Conservation (phyloP, 2,113 vertebrate genomes). For the Rissa tridactyla region DNA sequence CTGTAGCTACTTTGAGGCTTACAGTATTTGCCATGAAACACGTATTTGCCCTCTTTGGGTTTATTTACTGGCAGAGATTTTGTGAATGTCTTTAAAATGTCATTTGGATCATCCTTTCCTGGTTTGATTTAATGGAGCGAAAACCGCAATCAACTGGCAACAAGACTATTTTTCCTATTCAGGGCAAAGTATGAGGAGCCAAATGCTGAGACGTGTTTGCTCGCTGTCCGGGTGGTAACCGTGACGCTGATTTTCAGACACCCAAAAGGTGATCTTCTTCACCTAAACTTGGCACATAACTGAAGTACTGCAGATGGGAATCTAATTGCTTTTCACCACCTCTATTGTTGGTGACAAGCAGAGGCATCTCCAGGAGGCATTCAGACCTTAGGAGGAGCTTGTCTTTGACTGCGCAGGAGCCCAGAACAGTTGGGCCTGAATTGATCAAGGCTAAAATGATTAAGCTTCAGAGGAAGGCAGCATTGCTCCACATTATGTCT, state of each 20-base stretch:
- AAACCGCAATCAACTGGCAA: neutral
- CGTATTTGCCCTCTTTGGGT: neutral
- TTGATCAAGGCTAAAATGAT: neutral
- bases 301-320: neutral
- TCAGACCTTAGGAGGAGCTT: neutral
- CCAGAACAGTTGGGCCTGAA: neutral
- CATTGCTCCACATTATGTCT: neutral
- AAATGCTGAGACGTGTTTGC: neutral
- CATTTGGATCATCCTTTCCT: neutral
- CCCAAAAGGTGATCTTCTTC: neutral
- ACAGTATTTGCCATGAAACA: neutral
- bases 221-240: neutral
- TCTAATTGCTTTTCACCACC: neutral
- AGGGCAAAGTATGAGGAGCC: neutral
- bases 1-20: neutral
- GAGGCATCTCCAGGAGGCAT: neutral
- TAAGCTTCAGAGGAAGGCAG: neutral
- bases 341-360: neutral
- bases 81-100: neutral
- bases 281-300: neutral
- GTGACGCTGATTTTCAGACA: neutral
- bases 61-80: neutral
- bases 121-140: neutral
- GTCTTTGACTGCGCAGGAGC: neutral
- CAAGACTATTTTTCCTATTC: neutral